Percentiles rank a stretch among this genome's conserved stretches.
Evolutionary conservation across 2,797 vertebrate species (phyloP).

Genomic region (Ibycter americanus): DNA sequence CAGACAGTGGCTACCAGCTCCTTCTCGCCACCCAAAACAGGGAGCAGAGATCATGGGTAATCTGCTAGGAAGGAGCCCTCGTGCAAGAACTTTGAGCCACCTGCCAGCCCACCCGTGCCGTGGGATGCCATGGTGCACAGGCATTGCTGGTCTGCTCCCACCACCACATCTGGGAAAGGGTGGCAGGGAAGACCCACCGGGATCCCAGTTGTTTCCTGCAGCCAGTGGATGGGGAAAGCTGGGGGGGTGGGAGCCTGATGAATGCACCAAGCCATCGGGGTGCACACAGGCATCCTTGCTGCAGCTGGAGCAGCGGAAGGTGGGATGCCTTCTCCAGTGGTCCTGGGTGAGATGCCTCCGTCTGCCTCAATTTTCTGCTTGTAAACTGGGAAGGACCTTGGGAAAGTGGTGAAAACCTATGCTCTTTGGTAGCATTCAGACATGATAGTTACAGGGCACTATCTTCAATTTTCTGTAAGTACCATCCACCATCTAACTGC

Average conservation of each 20-base stretch:
- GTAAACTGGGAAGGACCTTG: background rate
- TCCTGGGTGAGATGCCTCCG: background rate
- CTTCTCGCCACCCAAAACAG: background rate
- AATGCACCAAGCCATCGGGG: accelerated
- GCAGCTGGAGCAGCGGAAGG: background rate
- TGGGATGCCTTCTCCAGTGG: background rate
- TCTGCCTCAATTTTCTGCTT: background rate
- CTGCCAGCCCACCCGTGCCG: background rate
- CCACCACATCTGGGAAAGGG: accelerated
- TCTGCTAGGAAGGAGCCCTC: background rate
- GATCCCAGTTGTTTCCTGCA: background rate
- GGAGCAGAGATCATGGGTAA: slow-evolving; percentile 13
- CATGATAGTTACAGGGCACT: background rate
- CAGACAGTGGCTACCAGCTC: background rate
- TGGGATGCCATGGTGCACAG: background rate
- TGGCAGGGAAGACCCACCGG: background rate
- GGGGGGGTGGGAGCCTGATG: accelerated
- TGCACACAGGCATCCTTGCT: background rate
- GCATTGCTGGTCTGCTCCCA: accelerated
- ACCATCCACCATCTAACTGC: background rate
- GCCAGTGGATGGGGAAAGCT: background rate
- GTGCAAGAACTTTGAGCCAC: accelerated
- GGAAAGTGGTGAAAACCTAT: background rate
- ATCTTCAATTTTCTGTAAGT: background rate
- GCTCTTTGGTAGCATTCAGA: background rate